Evolutionary conservation across 2,113 vertebrate species (phyloP).

Genomic region (Phrynosoma platyrhinos): DNA sequence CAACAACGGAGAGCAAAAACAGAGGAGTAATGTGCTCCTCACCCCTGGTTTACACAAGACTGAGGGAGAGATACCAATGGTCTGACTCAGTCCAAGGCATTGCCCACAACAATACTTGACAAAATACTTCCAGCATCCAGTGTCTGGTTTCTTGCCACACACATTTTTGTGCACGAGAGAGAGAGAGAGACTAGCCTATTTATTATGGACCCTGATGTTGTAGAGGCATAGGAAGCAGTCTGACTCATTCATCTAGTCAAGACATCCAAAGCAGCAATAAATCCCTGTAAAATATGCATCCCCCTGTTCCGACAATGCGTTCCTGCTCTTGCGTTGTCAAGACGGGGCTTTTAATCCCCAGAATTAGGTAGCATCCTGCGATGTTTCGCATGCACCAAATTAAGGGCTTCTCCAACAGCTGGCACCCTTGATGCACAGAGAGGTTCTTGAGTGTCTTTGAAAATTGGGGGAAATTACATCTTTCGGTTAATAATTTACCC

Average conservation of each 20-base stretch:
- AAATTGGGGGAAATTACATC: constrained; percentile 73
- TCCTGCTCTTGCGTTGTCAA: constrained; percentile 61
- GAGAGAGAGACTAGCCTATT: constrained; percentile 55
- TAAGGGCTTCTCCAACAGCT: constrained; percentile 72
- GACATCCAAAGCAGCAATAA: constrained; percentile 67
- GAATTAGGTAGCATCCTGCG: constrained; percentile 64
- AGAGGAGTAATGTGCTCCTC: too few relatives aligned
- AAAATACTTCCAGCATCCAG: constrained; percentile 3
- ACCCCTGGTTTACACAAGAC: too few relatives aligned
- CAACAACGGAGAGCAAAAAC: too few relatives aligned
- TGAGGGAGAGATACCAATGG: too few relatives aligned
- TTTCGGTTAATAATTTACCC: constrained; percentile 74
- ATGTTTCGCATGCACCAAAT: constrained; percentile 68
- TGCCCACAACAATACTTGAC: not conserved
- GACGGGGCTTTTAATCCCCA: constrained; percentile 62
- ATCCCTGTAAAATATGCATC: constrained; percentile 72
- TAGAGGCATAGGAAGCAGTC: constrained; percentile 52
- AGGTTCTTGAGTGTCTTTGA: constrained; percentile 66
- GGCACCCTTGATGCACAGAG: constrained; percentile 60
- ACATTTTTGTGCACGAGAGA: not conserved
- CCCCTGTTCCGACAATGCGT: constrained; percentile 67
- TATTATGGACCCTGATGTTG: constrained; percentile 60
- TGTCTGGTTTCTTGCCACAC: constrained; percentile 32
- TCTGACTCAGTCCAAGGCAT: too few relatives aligned
- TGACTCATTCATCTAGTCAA: constrained; percentile 67